phyloP scores from a whole-genome alignment of 2,113 vertebrate genomes.

The Mungos mungo region DNA sequence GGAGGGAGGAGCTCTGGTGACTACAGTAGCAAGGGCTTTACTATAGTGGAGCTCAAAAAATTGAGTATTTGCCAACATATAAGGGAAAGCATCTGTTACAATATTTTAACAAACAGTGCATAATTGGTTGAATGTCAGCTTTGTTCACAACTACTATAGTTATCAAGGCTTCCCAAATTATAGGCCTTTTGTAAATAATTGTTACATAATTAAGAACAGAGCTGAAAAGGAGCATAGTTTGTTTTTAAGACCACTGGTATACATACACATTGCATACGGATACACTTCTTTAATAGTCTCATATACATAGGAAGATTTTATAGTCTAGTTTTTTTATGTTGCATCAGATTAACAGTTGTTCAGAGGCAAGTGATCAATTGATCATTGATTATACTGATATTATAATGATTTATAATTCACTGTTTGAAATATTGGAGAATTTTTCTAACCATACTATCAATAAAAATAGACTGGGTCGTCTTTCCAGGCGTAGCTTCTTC shows the following conservation, averaged over 20 bases:
- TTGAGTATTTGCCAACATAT: neutral
- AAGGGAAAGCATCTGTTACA: neutral
- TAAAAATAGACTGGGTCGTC: neutral
- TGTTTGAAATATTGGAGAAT: neutral
- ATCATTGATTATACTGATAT: too few species aligned
- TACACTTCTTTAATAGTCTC: neutral
- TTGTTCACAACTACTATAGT: neutral
- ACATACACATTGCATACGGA: neutral
- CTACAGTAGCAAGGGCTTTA: neutral
- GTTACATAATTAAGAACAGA: neutral
- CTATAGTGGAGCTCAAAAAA: neutral
- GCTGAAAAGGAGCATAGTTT: neutral
- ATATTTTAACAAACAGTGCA: neutral
- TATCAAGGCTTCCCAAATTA: conserved; percentile 2
- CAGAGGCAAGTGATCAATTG: neutral
- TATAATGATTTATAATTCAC: neutral
- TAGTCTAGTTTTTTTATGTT: neutral
- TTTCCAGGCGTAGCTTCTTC: neutral
- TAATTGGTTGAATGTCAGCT: neutral
- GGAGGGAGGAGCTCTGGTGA: neutral
- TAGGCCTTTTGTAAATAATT: neutral
- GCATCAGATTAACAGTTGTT: neutral
- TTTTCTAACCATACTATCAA: neutral
- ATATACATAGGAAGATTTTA: neutral
- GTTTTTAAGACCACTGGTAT: neutral